phyloP scores from a whole-genome alignment of 2,888 invertebrate genomes.

The Papilio protenor region DNA sequence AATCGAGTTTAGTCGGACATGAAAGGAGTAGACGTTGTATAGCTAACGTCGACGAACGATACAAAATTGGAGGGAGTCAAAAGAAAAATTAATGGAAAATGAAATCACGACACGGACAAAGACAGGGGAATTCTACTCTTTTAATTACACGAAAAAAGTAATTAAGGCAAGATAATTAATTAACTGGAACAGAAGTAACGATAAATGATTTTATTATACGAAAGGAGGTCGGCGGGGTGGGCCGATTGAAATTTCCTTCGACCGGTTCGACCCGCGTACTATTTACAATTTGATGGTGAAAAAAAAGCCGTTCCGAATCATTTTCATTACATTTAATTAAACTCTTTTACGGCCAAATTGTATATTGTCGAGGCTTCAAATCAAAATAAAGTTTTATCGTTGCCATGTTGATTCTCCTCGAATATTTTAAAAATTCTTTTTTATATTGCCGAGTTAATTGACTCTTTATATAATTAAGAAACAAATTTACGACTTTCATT shows the following conservation, averaged over 20 bases:
- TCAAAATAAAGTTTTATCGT: constrained; percentile 43
- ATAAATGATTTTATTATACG: constrained; percentile 85
- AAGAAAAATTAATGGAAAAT: constrained; percentile 85
- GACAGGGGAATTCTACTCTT: constrained; percentile 84
- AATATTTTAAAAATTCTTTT: constrained; percentile 33
- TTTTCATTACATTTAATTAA: constrained; percentile 53
- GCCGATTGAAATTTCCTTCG: constrained; percentile 77
- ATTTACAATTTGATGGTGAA: constrained; percentile 45
- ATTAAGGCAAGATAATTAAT: constrained; percentile 84
- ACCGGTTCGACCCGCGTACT: constrained; percentile 50
- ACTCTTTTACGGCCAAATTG: constrained; percentile 43
- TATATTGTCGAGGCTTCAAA: constrained; percentile 42
- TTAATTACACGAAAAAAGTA: constrained; percentile 85
- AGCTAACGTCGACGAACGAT: constrained; percentile 67
- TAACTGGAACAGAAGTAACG: constrained; percentile 85
- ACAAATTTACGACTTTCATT: constrained; percentile 33
- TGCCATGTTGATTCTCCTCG: constrained; percentile 29
- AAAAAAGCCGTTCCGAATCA: constrained; percentile 69
- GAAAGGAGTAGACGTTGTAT: constrained; percentile 81
- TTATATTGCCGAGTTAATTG: constrained; percentile 35
- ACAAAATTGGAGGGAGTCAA: constrained; percentile 86
- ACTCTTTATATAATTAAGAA: constrained; percentile 34
- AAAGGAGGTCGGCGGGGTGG: constrained; percentile 76
- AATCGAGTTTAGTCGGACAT: constrained; percentile 74
- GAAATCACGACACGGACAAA: constrained; percentile 83